A percentile compares a stretch with the other conserved stretches of the same genome.
These are phyloP conservation scores for Oligia fasciuncula DNA, from an alignment of 2,888 invertebrate species.

Conservation along the genomic window DNA sequence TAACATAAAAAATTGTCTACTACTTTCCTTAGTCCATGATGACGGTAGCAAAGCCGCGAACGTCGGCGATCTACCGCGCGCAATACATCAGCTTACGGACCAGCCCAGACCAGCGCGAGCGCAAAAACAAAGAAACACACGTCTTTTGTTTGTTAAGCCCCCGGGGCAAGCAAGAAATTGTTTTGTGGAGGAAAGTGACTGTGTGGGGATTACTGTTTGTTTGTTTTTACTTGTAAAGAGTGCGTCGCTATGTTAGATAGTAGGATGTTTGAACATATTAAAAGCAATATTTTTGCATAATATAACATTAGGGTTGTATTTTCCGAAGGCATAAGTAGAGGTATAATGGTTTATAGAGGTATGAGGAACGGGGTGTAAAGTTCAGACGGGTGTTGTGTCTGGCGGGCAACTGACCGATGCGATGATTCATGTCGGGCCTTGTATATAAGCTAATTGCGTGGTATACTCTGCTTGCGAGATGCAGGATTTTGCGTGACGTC, in stretches of 20 bases:
- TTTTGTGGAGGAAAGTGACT: slow-evolving; percentile 68
- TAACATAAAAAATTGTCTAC: not conserved
- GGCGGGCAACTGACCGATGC: too few relatives aligned
- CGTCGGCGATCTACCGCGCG: slow-evolving; percentile 60
- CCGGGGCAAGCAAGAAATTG: slow-evolving; percentile 74
- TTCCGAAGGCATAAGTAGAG: not conserved
- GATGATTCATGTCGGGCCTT: too few relatives aligned
- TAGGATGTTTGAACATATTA: not conserved
- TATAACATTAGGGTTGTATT: too few relatives aligned
- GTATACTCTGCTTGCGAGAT: too few relatives aligned
- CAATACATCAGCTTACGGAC: slow-evolving; percentile 74
- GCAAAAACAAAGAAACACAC: slow-evolving; percentile 68
- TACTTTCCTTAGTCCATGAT: slow-evolving; percentile 36
- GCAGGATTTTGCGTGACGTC: too few relatives aligned
- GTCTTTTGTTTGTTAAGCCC: slow-evolving; percentile 75
- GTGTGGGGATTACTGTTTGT: slow-evolving; percentile 63
- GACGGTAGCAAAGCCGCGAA: slow-evolving; percentile 90
- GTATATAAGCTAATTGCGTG: too few relatives aligned
- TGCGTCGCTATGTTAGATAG: not conserved
- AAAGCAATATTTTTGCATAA: not conserved
- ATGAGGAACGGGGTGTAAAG: too few relatives aligned
- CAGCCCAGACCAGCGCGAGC: slow-evolving; percentile 61
- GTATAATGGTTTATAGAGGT: too few relatives aligned
- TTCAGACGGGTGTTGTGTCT: too few relatives aligned
- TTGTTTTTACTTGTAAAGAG: slow-evolving; percentile 42